A percentile compares a stretch with the other conserved stretches of the same genome.
Conservation (phyloP, 2,113 vertebrate species). For the Boleophthalmus pectinirostris region DNA sequence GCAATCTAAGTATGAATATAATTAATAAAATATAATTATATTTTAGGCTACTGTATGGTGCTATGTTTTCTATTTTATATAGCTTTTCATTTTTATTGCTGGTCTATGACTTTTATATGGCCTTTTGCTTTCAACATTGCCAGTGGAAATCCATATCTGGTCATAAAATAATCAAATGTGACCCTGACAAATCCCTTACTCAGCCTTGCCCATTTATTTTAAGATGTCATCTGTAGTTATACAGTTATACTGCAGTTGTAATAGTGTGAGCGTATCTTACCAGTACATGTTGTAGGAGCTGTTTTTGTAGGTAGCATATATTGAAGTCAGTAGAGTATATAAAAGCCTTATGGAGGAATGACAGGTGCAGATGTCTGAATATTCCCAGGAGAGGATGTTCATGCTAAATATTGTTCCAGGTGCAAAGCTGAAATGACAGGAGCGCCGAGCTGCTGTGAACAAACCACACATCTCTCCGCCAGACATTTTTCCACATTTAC, state of each 20-base stretch:
- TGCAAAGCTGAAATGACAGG: background rate
- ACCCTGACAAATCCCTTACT: background rate
- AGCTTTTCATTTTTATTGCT: background rate
- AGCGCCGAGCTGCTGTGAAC: background rate
- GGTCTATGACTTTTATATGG: too few species aligned
- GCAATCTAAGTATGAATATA: background rate
- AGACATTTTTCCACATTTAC: background rate
- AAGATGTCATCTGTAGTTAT: too few species aligned
- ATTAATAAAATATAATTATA: background rate
- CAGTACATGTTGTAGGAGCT: background rate
- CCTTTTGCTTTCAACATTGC: background rate
- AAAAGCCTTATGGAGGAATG: background rate
- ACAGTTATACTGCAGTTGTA: background rate
- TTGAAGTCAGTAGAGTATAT: background rate
- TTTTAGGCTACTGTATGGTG: too few species aligned
- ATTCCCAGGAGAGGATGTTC: background rate
- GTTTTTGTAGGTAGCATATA: background rate
- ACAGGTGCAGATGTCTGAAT: background rate
- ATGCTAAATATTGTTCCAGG: constrained; percentile 4
- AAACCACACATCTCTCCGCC: background rate
- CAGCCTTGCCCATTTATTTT: too few species aligned
- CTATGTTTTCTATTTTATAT: background rate
- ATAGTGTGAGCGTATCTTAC: background rate
- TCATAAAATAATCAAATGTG: background rate
- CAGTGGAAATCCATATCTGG: background rate